phyloP scores from a whole-genome alignment of 2,888 invertebrate genomes.

The Kryphioiulus occultus region DNA sequence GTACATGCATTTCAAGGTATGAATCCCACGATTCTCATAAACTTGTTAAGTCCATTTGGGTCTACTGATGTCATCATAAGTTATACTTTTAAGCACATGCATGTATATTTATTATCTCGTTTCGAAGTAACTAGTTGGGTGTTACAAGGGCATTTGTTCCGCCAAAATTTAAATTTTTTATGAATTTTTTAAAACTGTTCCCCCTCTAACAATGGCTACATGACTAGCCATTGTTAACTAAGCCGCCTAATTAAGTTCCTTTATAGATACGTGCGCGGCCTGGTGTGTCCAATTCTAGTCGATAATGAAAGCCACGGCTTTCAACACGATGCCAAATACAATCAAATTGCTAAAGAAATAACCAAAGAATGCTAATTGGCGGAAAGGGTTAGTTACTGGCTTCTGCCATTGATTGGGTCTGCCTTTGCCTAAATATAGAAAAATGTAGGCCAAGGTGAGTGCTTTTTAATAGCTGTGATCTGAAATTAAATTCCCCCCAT shows the following conservation, averaged over 20 bases:
- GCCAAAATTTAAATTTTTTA: neutral
- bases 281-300: slow-evolving; percentile 6
- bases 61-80: neutral
- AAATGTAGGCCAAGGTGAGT: neutral
- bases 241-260: neutral
- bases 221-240: slow-evolving; percentile 12
- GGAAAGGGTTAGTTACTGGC: neutral
- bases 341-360: slow-evolving; percentile 6
- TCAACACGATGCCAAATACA: neutral
- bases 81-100: neutral
- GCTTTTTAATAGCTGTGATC: neutral
- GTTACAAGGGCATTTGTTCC: neutral
- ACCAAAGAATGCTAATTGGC: neutral
- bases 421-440: neutral
- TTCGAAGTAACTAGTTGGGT: neutral
- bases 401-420: neutral
- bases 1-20: neutral
- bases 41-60: neutral
- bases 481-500: neutral
- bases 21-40: too few species aligned
- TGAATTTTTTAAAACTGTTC: neutral
- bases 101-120: neutral
- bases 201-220: neutral
- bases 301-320: neutral
- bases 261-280: neutral